Conservation (phyloP, 1,140 invertebrate genomes). For the Plodia interpunctella region DNA sequence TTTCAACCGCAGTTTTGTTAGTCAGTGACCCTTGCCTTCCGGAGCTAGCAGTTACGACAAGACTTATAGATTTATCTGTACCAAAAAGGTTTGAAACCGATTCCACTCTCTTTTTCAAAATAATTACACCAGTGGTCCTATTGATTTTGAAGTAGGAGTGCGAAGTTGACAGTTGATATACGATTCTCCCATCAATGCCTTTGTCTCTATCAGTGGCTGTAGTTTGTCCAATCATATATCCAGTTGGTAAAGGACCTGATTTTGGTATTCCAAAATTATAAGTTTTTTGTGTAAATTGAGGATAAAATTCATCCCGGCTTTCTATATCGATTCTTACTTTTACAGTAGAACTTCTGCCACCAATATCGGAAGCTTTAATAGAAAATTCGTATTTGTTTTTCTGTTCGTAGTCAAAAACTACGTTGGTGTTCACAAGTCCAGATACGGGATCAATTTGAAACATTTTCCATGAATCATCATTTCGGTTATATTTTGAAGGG, state of each 20-base stretch:
- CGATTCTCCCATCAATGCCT: constrained; percentile 92
- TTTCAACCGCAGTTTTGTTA: constrained; percentile 91
- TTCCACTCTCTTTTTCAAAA: constrained; percentile 87
- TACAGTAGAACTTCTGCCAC: constrained; percentile 85
- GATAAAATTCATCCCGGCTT: constrained; percentile 94
- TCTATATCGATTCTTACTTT: constrained; percentile 92
- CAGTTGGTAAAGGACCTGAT: constrained; percentile 80
- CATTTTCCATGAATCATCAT: constrained; percentile 87
- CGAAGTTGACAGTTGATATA: constrained; percentile 90
- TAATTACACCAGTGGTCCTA: constrained; percentile 90
- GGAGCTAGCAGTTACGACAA: constrained; percentile 91
- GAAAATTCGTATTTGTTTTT: constrained; percentile 90
- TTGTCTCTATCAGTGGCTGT: constrained; percentile 93
- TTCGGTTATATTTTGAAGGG: constrained; percentile 80
- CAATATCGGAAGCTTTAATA: constrained; percentile 89
- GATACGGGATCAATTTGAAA: constrained; percentile 87
- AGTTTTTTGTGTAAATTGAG: constrained; percentile 91
- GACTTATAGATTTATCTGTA: constrained; percentile 83
- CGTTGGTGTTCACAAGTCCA: constrained; percentile 86
- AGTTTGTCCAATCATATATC: constrained; percentile 91
- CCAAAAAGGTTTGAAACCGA: constrained; percentile 78
- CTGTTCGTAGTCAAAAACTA: constrained; percentile 92
- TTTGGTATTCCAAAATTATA: constrained; percentile 90
- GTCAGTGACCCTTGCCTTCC: constrained; percentile 90
- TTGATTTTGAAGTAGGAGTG: constrained; percentile 95